Percentiles rank a stretch among this genome's conserved stretches.
phyloP scores from a whole-genome alignment of 2,888 invertebrate species.

The Scelioninae gen. 1 region DNA sequence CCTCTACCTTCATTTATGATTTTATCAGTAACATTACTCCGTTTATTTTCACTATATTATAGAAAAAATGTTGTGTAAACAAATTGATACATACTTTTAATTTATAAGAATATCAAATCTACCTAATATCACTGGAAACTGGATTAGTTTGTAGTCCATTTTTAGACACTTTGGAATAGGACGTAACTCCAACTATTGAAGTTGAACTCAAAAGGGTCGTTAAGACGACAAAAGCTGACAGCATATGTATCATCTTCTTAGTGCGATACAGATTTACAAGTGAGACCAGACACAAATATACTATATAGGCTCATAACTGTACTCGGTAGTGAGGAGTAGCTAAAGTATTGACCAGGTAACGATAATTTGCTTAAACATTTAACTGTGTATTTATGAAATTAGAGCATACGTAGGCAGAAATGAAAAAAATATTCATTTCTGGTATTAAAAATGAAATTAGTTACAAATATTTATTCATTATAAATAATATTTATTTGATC shows the following conservation, averaged over 20 bases:
- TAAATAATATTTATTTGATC: constrained; percentile 50
- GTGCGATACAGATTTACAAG: constrained; percentile 41
- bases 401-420: neutral
- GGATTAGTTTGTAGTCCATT: constrained; percentile 54
- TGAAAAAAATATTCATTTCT: neutral
- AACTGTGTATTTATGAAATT: constrained; percentile 37
- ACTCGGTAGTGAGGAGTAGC: constrained; percentile 30
- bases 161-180: constrained; percentile 67
- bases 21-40: neutral
- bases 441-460: neutral
- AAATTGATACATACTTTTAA: too few species aligned
- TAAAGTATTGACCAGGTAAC: constrained; percentile 44
- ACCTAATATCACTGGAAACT: constrained; percentile 40
- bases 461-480: constrained; percentile 21
- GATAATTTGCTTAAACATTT: constrained; percentile 46
- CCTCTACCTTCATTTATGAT: constrained; percentile 72
- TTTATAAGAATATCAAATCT: constrained; percentile 7
- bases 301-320: constrained; percentile 69
- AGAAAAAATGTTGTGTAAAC: too few species aligned
- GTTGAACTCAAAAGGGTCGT: constrained; percentile 41
- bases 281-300: constrained; percentile 22
- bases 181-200: constrained; percentile 46
- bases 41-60: constrained; percentile 3
- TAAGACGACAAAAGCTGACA: constrained; percentile 33
- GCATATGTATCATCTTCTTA: constrained; percentile 53